These are phyloP conservation scores for Diabrotica undecimpunctata DNA, from an alignment of 1,140 invertebrate genomes.

Conservation along the genomic window DNA sequence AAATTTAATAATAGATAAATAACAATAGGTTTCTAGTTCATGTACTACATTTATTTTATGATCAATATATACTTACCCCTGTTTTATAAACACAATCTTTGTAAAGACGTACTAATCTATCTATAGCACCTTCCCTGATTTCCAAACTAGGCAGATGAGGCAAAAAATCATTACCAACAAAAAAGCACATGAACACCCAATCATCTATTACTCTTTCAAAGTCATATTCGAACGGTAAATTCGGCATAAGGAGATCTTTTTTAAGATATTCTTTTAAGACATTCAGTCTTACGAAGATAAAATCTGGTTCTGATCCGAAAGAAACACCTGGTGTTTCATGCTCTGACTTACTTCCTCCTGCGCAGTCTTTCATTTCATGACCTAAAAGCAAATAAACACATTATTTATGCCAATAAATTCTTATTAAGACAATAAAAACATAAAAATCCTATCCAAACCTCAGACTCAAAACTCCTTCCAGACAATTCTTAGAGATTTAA, in stretches of 20 bases:
- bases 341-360: slow-evolving; percentile 52
- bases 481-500: too few species aligned
- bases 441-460: too few species aligned
- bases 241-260: slow-evolving; percentile 86
- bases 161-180: slow-evolving; percentile 99
- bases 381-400: slow-evolving; percentile 50
- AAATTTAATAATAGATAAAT: neutral
- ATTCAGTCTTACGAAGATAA: slow-evolving; percentile 87
- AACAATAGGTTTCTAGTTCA: too few species aligned
- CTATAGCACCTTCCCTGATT: slow-evolving; percentile 97
- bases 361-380: slow-evolving; percentile 95
- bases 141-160: slow-evolving; percentile 98
- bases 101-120: slow-evolving; percentile 89
- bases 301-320: slow-evolving; percentile 65
- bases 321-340: slow-evolving; percentile 47
- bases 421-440: slow-evolving; percentile 11
- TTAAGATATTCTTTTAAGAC: slow-evolving; percentile 95
- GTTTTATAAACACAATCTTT: slow-evolving; percentile 95
- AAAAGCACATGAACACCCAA: slow-evolving; percentile 99
- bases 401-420: neutral
- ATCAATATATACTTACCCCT: slow-evolving; percentile 54
- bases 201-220: slow-evolving; percentile 92
- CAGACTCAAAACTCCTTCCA: too few species aligned
- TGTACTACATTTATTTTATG: slow-evolving; percentile 1
- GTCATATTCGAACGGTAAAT: slow-evolving; percentile 87